Evolutionary conservation across 2,113 vertebrate genomes (phyloP), one percentile per base, ranked within the genome.

Genomic region (Seriola quinqueradiata): DNA sequence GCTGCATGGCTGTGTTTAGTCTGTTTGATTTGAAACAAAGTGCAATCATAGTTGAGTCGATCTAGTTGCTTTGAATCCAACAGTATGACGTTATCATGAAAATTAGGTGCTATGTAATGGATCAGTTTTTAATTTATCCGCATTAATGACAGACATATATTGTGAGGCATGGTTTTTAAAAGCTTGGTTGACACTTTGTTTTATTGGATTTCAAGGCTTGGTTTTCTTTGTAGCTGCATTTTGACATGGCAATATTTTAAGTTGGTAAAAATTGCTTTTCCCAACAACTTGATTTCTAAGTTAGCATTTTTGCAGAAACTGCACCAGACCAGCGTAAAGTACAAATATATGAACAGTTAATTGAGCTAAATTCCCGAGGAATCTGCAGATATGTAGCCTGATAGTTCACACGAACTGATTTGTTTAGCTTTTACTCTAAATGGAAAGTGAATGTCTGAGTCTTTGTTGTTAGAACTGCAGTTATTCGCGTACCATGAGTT

Each of bases 381-480:
- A 38, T 46, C 44, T 32, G 21, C 19, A 23, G 17, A 60, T 14
- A 19, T 16, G 19, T n/a, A 12, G 19, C 8, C 11, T 21, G 38
- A 14, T 71, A 17, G 13, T 38, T 61, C 38, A 63, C 21, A 57
- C 19, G 14, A 70, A 25, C 63, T 0, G 3, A 48, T 36, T 55
- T 63, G 5, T 21, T 10, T 10, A 9, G 44, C 4, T 75, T 67
- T 69, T 21, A 44, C 28, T 65, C 0, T 58, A 69, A 46, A 78
- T 44, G 54, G 60, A 55, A 50, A 57, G 23, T 55, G 34, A 70
- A 46, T 40, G 23, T 54, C 12, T 67, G 67, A n/a, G n/a, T 57
- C 13, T 74, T 25, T 46, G 48, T 61, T 71, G 8, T 65, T 42
- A 28, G 21, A 60, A 11, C 64, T 32, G 19, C 21, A 13, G 19